Percentiles rank a stretch among this genome's conserved stretches.
Evolutionary conservation across 92 coral and sea anemone species (phyloP).

Genomic region (Parazoanthus atlanticus): DNA sequence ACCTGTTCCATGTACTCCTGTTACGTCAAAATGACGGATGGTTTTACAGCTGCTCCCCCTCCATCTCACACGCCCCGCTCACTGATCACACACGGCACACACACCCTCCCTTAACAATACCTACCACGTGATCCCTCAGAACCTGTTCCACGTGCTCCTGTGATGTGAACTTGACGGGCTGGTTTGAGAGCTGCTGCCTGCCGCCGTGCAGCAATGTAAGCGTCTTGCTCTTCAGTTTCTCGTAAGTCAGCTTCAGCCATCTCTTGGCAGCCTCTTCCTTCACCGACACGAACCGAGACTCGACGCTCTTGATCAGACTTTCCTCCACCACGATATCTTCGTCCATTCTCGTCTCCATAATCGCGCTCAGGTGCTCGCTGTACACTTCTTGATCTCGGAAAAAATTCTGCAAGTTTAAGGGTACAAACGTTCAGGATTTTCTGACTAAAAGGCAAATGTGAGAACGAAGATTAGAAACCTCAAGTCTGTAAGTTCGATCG

Average conservation of each 20-base stretch:
- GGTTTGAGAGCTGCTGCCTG: constrained; percentile 68
- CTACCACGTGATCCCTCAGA: constrained; percentile 77
- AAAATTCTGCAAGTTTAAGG: constrained; percentile 64
- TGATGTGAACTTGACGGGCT: constrained; percentile 77
- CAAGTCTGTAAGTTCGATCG: too few species aligned
- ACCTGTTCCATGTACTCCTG: constrained; percentile 79
- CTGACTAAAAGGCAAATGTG: not conserved
- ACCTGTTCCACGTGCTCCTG: constrained; percentile 82
- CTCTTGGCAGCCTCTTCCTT: constrained; percentile 69
- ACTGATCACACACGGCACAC: too few species aligned
- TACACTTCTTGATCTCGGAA: constrained; percentile 76
- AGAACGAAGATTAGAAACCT: too few species aligned
- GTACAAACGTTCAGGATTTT: not conserved
- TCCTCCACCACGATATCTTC: constrained; percentile 83
- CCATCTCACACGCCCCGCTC: not conserved
- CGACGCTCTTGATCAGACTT: constrained; percentile 70
- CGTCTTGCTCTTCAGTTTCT: constrained; percentile 67
- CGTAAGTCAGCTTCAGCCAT: constrained; percentile 67
- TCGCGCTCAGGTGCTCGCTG: constrained; percentile 57
- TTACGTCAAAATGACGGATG: constrained; percentile 77
- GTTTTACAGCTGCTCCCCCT: constrained; percentile 61
- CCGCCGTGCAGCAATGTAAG: constrained; percentile 65
- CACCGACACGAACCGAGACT: constrained; percentile 76
- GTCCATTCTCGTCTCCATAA: constrained; percentile 68
- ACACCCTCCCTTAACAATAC: constrained; percentile 9